These are phyloP conservation scores for Coreoperca whiteheadi DNA, from an alignment of 2,113 vertebrate species.

Conservation along the genomic window DNA sequence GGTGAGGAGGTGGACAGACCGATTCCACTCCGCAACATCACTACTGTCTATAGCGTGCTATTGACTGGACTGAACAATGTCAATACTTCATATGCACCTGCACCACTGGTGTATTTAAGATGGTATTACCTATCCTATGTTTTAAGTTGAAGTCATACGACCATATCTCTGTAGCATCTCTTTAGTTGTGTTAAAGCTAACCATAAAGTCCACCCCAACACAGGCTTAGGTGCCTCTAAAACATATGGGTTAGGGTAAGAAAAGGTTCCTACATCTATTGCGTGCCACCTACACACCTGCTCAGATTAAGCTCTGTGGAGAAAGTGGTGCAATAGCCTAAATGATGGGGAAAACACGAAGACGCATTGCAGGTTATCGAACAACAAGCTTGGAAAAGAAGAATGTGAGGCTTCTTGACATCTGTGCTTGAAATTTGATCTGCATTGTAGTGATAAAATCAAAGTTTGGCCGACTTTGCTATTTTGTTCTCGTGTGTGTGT, in stretches of 20 bases:
- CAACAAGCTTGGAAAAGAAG: background rate
- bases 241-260: no score
- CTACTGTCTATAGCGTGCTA: background rate
- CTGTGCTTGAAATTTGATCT: background rate
- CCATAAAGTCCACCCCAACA: background rate
- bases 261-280: background rate
- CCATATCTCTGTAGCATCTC: background rate
- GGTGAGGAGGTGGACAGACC: constrained; percentile 9
- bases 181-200: background rate
- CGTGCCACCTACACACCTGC: no score
- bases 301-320: constrained; percentile 5
- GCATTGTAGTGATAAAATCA: background rate
- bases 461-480: background rate
- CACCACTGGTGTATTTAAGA: background rate
- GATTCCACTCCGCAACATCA: background rate
- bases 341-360: background rate
- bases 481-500: background rate
- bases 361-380: background rate
- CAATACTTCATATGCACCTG: background rate
- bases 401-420: background rate
- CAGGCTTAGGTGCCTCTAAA: background rate
- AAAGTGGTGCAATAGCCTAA: constrained; percentile 1
- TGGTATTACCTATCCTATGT: background rate
- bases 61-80: background rate
- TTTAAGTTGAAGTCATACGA: background rate